phyloP scores from a whole-genome alignment of 2,113 vertebrate genomes.

The Phycodurus eques region DNA sequence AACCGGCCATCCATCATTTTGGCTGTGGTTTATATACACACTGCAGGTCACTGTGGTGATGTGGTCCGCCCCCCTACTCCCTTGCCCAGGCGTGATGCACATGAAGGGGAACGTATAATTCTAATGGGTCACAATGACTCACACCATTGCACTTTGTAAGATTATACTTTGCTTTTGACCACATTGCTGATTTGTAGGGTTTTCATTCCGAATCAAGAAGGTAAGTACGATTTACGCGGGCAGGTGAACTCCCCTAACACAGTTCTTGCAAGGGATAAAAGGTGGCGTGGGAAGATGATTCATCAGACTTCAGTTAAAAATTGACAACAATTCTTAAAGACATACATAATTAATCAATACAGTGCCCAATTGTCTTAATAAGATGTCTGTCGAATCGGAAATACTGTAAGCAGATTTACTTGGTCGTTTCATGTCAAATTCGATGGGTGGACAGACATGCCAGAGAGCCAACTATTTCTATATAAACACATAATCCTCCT shows the following conservation, averaged over 20 bases:
- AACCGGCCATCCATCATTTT: constrained; percentile 47
- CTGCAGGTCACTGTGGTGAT: constrained; percentile 43
- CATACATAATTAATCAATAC: too few relatives aligned
- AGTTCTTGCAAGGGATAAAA: not conserved
- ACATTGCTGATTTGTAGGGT: not conserved
- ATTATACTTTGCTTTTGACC: constrained; percentile 20
- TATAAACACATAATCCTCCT: not conserved
- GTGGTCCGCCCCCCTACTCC: constrained; percentile 2
- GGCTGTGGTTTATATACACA: constrained; percentile 46
- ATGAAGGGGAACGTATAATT: constrained; percentile 33
- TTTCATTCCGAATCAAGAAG: constrained; percentile 19
- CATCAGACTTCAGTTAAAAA: not conserved
- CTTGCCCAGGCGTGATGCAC: constrained; percentile 35
- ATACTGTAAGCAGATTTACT: too few relatives aligned
- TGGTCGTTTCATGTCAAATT: not conserved
- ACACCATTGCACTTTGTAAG: constrained; percentile 13
- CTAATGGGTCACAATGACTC: constrained; percentile 33
- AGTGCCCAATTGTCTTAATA: not conserved
- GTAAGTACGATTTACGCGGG: not conserved
- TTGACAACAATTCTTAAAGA: not conserved
- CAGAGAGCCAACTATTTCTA: not conserved
- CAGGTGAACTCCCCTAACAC: not conserved
- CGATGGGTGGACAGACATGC: not conserved
- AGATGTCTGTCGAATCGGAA: too few relatives aligned
- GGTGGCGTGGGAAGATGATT: not conserved